Percentiles rank a stretch among this genome's conserved stretches.
phyloP scores from a whole-genome alignment of 1,140 invertebrate species.

The Atta texana region DNA sequence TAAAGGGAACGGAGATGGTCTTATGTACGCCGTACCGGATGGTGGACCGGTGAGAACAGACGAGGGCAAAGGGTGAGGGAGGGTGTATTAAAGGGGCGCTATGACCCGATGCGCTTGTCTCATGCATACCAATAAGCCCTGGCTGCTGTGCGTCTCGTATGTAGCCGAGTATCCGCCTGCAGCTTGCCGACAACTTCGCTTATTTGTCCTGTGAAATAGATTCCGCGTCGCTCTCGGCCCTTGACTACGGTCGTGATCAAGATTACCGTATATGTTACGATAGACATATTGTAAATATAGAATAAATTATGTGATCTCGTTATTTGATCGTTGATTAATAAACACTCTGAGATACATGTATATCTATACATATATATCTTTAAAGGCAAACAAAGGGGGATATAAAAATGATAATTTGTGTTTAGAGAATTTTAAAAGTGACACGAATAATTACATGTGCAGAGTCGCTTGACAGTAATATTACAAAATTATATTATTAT shows the following conservation, averaged over 20 bases:
- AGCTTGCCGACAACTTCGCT: slow-evolving; percentile 55
- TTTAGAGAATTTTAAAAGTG: background rate
- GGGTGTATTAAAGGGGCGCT: slow-evolving; percentile 72
- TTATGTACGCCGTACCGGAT: background rate
- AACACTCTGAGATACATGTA: background rate
- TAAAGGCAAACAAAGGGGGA: background rate
- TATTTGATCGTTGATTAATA: background rate
- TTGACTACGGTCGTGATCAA: slow-evolving; percentile 4
- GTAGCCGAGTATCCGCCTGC: slow-evolving; percentile 35
- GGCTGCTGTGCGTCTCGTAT: slow-evolving; percentile 19
- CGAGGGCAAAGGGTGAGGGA: slow-evolving; percentile 49
- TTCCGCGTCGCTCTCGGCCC: slow-evolving; percentile 38
- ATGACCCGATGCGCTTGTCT: slow-evolving; percentile 53
- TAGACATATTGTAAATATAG: background rate
- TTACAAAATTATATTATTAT: background rate
- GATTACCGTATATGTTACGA: slow-evolving; percentile 24
- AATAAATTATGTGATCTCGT: slow-evolving; percentile 1
- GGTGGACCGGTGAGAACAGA: slow-evolving; percentile 26
- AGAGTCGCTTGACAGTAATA: background rate
- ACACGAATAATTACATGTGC: background rate
- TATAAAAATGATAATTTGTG: background rate
- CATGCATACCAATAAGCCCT: slow-evolving; percentile 71
- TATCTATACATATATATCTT: background rate
- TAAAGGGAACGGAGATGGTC: background rate
- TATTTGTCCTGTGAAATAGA: slow-evolving; percentile 63